Evolutionary conservation across 1,140 invertebrate species (phyloP).

Genomic region (Neodiprion fabricii): DNA sequence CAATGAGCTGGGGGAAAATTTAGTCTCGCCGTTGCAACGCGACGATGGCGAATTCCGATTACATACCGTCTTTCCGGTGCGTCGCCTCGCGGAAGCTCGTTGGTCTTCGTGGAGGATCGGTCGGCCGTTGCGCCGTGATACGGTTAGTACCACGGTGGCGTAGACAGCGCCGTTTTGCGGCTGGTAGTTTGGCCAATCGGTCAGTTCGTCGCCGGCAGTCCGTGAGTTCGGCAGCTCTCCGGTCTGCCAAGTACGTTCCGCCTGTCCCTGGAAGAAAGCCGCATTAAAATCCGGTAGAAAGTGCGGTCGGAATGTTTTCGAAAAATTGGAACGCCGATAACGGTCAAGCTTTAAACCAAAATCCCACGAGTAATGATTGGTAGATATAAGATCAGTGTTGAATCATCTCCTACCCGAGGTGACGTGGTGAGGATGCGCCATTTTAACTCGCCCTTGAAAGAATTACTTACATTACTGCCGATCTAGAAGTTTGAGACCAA

Average conservation of each 20-base stretch:
- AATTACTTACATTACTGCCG: neutral
- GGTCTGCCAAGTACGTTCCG: neutral
- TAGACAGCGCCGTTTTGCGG: constrained; percentile 24
- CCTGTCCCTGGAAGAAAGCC: too few relatives aligned
- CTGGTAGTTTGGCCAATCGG: constrained; percentile 43
- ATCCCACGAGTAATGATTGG: too few relatives aligned
- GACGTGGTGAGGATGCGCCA: constrained; percentile 48
- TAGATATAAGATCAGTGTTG: too few relatives aligned
- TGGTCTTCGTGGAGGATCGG: constrained; percentile 33
- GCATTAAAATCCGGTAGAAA: too few relatives aligned
- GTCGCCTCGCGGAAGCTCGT: constrained; percentile 45
- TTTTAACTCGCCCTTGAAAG: constrained; percentile 31
- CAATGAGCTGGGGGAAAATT: constrained; percentile 42
- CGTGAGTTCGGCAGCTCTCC: constrained; percentile 41
- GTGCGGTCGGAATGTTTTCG: too few relatives aligned
- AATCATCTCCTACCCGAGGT: constrained; percentile 34
- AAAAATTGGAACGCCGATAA: too few relatives aligned
- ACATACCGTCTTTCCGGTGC: constrained; percentile 41
- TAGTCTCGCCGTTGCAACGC: neutral
- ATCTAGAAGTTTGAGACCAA: too few relatives aligned
- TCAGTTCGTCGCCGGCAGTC: constrained; percentile 59
- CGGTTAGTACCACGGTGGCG: constrained; percentile 36
- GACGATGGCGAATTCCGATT: constrained; percentile 31
- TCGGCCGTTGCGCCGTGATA: constrained; percentile 32
- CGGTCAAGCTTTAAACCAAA: too few relatives aligned